Base-by-base conservation (phyloP, 2,797 vertebrate genomes). In the Neopelma chrysocephalum region DNA sequence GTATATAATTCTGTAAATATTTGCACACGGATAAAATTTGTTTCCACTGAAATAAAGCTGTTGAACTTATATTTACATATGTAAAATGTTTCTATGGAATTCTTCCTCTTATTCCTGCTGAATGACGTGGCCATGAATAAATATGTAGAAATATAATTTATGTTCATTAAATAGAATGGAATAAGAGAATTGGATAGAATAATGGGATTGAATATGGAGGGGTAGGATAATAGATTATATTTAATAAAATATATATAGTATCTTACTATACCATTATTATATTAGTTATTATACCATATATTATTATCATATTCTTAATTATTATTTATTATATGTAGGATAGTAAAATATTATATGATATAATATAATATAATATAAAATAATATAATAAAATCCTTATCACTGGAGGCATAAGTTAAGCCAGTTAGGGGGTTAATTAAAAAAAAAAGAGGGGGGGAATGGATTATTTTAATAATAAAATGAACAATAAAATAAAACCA, bases 361-460 rank as follows among this genome's bases (percentile, higher is more conserved):
- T 32, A 4, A 29, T 38, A n/a, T 23, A 20, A 79, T 43, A 36
- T 50, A 15, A 50, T 50, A 51, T 56, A 47, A 14, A 11, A 11
- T 57, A 13, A 6, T 60, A 11, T 42, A 48, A 42, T 27, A 20
- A 15, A 2, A 25, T 15, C 9, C 11, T 56, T 50, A 36, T 38
- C 26, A 19, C 36, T 38, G 25, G 27, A 15, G 19, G 5, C 20
- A n/a, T 23, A 20, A 48, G 48, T 42, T 36, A 43, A 76, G 19
- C 2, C 10, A 32, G 19, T 40, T 61, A 32, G 22, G 7, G 7
- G 7, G 6, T 61, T 68, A 47, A 68, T 66, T 64, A 3, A 5
- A 32, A 40, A 34, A 36, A 40, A 42, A 13, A 9, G 8, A 4
- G 12, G 0, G 5, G 1, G 3, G 5, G 16, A 29, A 51, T 21